phyloP scores from a whole-genome alignment of 30 jellyfish, hydroid and myxozoan species.

The Chrysaora quinquecirrha region DNA sequence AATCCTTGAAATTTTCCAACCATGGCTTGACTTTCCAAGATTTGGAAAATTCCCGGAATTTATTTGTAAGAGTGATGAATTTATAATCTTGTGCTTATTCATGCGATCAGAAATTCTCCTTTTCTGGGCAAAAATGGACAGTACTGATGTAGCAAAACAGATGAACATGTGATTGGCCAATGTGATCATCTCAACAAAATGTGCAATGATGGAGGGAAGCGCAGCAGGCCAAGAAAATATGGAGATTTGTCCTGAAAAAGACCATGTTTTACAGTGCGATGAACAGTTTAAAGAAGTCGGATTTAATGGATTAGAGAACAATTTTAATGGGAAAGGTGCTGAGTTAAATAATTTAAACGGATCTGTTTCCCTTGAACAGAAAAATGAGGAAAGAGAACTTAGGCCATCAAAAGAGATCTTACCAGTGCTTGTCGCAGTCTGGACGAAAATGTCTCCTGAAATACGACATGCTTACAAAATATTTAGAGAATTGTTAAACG shows the following conservation, averaged over 20 bases:
- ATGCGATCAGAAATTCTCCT: too few species aligned
- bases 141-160: too few species aligned
- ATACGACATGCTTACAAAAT: conserved; percentile 82
- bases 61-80: too few species aligned
- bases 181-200: too few species aligned
- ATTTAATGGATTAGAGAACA: neutral
- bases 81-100: too few species aligned
- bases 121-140: too few species aligned
- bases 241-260: neutral
- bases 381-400: neutral
- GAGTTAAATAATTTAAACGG: neutral
- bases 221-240: neutral
- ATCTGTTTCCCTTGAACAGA: neutral
- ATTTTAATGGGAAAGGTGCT: neutral
- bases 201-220: too few species aligned
- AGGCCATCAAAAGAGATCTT: conserved; percentile 44
- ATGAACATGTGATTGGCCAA: too few species aligned
- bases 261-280: neutral
- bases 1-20: too few species aligned
- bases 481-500: conserved; percentile 73
- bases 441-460: conserved; percentile 66
- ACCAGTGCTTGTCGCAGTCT: conserved; percentile 63
- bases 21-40: too few species aligned
- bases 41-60: too few species aligned
- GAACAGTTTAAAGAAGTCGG: neutral